Evolutionary conservation across 2,888 invertebrate species (phyloP), one percentile per base, ranked within the genome.

Genomic region (Caenorhabditis drosophilae): DNA sequence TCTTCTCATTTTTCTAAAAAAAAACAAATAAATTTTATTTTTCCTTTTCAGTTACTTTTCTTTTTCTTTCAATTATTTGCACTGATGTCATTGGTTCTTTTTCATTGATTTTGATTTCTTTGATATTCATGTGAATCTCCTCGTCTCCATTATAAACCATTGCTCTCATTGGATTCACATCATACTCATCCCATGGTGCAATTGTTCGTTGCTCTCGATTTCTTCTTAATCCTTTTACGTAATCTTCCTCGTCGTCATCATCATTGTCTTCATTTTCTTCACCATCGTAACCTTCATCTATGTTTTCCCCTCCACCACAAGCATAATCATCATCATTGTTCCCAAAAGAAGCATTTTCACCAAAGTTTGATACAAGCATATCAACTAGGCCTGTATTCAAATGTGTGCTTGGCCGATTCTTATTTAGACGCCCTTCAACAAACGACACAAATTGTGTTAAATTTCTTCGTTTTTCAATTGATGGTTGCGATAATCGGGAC

Each of bases 331-430:
- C 41, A 36, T 60, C 60, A 45, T 38, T 23, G 7, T 49, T 46
- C 22, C 36, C 36, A 15, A 31, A 22, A n/a, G 34, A 4, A 3
- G 11, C 22, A 23, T 22, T 23, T 22, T 35, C 36, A 41, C 50
- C 47, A 22, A 46, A 50, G 2, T 57, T 35, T 15, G 57, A 50
- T 16, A 63, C 54, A 6, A 63, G 15, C 58, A 63, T 53, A 35
- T 63, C 58, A 25, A 63, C 50, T 2, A 58, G 31, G 0, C 50
- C 57, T 2, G 54, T 47, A 31, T 53, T 50, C 22, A 63, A 34
- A 41, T 51, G 57, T 31, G 63, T 58, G n/a, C 54, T 50, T 16
- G 63, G 54, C 44, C 63, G 53, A 26, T 57, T 63, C 22, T 50
- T 53, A 22, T 42, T 50, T 12, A 57, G 22, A 16, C 45, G 15